Percentiles rank a stretch among this genome's conserved stretches.
Evolutionary conservation across 2,113 vertebrate genomes (phyloP).

Genomic region (Elephas maximus): DNA sequence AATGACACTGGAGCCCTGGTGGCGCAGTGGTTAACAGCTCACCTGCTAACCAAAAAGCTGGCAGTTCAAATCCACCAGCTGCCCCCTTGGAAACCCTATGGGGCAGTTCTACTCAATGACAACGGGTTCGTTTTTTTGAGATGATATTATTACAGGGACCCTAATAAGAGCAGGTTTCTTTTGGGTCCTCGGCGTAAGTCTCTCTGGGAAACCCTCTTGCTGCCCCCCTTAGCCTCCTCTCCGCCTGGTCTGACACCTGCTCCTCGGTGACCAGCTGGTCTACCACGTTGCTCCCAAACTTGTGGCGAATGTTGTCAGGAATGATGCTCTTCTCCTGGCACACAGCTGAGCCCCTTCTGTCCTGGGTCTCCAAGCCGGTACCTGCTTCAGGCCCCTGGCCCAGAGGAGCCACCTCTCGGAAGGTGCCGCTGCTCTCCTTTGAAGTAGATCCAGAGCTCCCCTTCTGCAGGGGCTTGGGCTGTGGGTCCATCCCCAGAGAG

Average conservation of each 20-base stretch:
- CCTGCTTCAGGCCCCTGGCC: neutral
- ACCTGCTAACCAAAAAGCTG: no score
- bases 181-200: neutral
- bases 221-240: neutral
- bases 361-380: neutral
- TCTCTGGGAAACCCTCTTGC: neutral
- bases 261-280: constrained; percentile 72
- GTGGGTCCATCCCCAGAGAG: neutral
- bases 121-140: neutral
- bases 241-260: constrained; percentile 77
- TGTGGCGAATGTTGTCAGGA: constrained; percentile 80
- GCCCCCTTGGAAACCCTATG: neutral
- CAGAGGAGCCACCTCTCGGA: neutral
- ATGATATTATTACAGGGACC: neutral
- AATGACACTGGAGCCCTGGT: no score
- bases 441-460: neutral
- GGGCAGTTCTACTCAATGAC: neutral
- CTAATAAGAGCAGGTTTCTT: neutral
- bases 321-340: constrained; percentile 56
- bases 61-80: no score
- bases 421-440: neutral
- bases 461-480: neutral
- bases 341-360: neutral
- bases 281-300: constrained; percentile 80
- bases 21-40: no score